Percentiles rank a stretch among this genome's conserved stretches.
Conservation (phyloP, 2,888 invertebrate genomes). For the Zonitis immaculata region DNA sequence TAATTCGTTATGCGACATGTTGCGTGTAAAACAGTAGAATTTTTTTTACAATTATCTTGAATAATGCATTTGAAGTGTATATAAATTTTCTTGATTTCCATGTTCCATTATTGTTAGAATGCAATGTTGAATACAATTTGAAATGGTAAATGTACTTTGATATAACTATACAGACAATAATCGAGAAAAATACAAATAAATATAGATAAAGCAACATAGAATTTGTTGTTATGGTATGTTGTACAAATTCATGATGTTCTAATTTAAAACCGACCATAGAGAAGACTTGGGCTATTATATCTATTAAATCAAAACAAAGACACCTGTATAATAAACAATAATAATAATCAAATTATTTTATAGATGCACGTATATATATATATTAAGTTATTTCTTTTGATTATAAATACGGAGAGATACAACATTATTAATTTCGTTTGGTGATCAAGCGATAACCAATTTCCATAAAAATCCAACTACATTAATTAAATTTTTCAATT, state of each 20-base stretch:
- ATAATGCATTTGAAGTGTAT: too few relatives aligned
- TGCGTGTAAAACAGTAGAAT: not conserved
- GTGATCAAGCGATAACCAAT: too few relatives aligned
- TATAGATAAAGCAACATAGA: not conserved
- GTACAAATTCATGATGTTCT: not conserved
- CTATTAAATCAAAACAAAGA: too few relatives aligned
- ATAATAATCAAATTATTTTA: too few relatives aligned
- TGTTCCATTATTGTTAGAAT: not conserved
- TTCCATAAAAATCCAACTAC: too few relatives aligned
- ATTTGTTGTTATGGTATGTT: not conserved
- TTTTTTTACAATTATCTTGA: not conserved
- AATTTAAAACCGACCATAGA: not conserved
- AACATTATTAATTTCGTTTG: too few relatives aligned
- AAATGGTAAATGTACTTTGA: not conserved
- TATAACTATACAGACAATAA: not conserved
- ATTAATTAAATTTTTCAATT: too few relatives aligned
- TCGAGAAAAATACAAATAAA: not conserved
- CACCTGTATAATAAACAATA: too few relatives aligned
- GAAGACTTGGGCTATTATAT: not conserved
- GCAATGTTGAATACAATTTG: not conserved
- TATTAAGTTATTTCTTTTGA: too few relatives aligned
- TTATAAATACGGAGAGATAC: too few relatives aligned
- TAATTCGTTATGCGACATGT: constrained; percentile 1
- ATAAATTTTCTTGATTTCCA: not conserved
- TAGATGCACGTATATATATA: too few relatives aligned